phyloP scores from a whole-genome alignment of 2,113 vertebrate genomes.

The Osmerus mordax region DNA sequence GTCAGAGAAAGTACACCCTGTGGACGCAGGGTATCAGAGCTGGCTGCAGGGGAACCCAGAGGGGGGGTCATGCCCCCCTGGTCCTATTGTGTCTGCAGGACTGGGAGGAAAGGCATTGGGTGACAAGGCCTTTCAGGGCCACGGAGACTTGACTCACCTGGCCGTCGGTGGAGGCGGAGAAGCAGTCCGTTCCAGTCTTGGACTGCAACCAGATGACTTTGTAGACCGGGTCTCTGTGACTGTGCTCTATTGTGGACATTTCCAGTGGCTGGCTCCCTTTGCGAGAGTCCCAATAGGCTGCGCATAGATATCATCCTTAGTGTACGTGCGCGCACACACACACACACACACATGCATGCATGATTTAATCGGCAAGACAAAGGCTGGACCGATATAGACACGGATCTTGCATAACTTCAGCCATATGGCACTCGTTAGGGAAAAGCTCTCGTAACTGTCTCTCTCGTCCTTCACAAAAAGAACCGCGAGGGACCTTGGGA shows the following conservation, averaged over 20 bases:
- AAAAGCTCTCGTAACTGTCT: too few species aligned
- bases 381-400: too few species aligned
- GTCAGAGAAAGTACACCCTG: conserved; percentile 22
- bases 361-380: too few species aligned
- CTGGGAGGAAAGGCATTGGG: conserved; percentile 13
- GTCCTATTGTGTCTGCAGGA: conserved; percentile 14
- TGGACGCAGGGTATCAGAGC: neutral
- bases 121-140: conserved; percentile 12
- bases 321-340: neutral
- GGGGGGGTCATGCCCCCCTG: conserved; percentile 2
- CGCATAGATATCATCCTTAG: neutral
- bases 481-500: too few species aligned
- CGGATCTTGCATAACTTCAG: too few species aligned
- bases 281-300: conserved; percentile 92
- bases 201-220: conserved; percentile 90
- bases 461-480: too few species aligned
- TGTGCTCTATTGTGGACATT: conserved; percentile 80
- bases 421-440: too few species aligned
- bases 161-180: conserved; percentile 74
- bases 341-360: neutral
- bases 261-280: conserved; percentile 84
- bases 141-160: conserved; percentile 20
- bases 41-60: conserved; percentile 2
- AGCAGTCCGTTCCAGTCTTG: conserved; percentile 87
- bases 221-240: conserved; percentile 91